These are phyloP conservation scores for Cochlearius cochlearius DNA, from an alignment of 2,113 vertebrate genomes.

Conservation along the genomic window DNA sequence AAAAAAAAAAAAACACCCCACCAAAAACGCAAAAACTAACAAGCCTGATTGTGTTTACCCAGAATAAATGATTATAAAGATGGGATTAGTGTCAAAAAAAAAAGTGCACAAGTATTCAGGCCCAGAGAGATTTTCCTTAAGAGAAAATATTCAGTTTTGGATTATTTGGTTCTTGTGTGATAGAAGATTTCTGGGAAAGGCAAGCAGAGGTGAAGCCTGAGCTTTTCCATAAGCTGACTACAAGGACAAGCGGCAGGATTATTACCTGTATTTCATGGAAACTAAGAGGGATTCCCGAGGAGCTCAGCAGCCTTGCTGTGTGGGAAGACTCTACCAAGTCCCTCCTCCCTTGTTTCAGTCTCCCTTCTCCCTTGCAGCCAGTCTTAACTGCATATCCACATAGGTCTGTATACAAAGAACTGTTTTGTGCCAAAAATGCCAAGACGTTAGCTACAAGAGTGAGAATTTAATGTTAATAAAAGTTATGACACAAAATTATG, in stretches of 20 bases:
- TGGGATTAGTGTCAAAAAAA: background rate
- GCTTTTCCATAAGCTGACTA: background rate
- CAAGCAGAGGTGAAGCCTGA: background rate
- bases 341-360: background rate
- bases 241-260: background rate
- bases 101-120: background rate
- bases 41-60: background rate
- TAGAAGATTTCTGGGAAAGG: background rate
- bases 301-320: background rate
- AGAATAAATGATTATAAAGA: background rate
- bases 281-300: background rate
- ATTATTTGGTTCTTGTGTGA: background rate
- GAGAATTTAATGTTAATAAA: background rate
- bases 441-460: background rate
- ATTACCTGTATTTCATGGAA: background rate
- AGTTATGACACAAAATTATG: background rate
- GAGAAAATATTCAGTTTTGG: background rate
- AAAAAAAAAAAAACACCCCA: background rate
- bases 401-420: background rate
- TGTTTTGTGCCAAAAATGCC: background rate
- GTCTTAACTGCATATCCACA: background rate
- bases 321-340: background rate
- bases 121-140: background rate
- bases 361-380: background rate
- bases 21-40: background rate